Evolutionary conservation across 2,113 vertebrate genomes (phyloP), one percentile per base, ranked within the genome.

Genomic region (Clupea harengus): DNA sequence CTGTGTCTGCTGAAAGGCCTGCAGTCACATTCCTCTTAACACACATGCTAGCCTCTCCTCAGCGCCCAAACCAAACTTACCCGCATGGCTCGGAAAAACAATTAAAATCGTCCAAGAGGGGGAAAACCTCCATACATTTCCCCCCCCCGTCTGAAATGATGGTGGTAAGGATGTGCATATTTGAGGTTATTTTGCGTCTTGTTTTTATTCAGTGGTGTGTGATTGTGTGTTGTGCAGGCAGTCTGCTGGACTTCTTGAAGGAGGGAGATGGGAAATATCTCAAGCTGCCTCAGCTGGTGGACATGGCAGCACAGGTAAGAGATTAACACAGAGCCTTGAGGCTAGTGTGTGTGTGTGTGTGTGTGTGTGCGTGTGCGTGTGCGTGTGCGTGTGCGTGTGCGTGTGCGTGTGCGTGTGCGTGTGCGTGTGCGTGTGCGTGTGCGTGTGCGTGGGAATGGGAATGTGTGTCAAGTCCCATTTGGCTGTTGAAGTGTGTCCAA

Each of bases 241-340:
- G 98, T 93, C 95, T 99, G 88, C 91, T 99, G 91, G 98, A 99
- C 91, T 99, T 99, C 92, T 95, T 99, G 88, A 99, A 99, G 92
- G 98, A 99, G 91, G 98, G 98, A 83, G 98, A 99, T 82, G 98
- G 98, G 13, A 98, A 97, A 87, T 96, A 96, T 89, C 94, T 99
- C 93, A 99, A 99, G 92, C 96, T 99, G 88, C 98, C 98, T 11
- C 98, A 99, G 83, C 94, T 99, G 89, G 97, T 99, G 3, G 98
- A 99, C 91, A 99, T 99, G 98, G 98, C 97, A 89, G 98, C 98
- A 90, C 98, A 99, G 97, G 98, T 99, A 96, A 57, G 91, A 84
- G 84, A 49, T 45, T 46, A 86, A 44, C 8, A 45, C 3, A n/a
- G 64, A 18, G 82, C 9, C 10, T 45, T 1, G 20, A 28, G 64